phyloP scores from a whole-genome alignment of 2,113 vertebrate species.

The Sialia sialis region DNA sequence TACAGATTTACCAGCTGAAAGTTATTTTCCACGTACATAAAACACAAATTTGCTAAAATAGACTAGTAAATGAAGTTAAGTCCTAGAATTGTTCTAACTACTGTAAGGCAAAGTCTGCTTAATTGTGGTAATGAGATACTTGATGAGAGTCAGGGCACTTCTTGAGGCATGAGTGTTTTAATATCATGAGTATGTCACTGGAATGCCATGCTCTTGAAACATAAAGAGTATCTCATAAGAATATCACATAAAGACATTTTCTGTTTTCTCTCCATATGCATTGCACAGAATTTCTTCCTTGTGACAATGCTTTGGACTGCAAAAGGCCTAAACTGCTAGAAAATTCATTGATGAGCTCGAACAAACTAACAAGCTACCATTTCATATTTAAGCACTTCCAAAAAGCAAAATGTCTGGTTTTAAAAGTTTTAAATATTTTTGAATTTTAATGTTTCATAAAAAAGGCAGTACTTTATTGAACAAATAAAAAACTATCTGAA shows the following conservation, averaged over 20 bases:
- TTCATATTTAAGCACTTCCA: not conserved
- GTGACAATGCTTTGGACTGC: not conserved
- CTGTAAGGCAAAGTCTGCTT: conserved; percentile 31
- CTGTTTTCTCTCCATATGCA: not conserved
- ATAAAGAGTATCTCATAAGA: not conserved
- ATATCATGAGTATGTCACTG: not conserved
- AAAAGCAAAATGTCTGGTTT: not conserved
- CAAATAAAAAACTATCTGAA: not conserved
- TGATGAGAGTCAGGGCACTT: conserved; percentile 17
- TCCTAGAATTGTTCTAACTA: conserved; percentile 22
- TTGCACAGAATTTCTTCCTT: not conserved
- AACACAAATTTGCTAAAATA: not conserved
- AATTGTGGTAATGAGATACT: conserved; percentile 46
- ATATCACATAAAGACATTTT: not conserved
- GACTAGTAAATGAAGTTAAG: conserved; percentile 36
- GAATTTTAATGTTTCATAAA: not conserved
- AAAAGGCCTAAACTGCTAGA: not conserved
- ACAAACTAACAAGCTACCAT: not conserved
- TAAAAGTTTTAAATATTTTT: not conserved
- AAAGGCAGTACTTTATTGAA: not conserved
- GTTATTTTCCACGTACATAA: not conserved
- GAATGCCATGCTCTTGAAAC: not conserved
- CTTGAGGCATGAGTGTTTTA: not conserved
- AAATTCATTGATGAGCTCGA: not conserved
- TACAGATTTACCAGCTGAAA: conserved; percentile 10